Base-by-base conservation (phyloP, 2,888 invertebrate species). In the Xiphydria camelus region DNA sequence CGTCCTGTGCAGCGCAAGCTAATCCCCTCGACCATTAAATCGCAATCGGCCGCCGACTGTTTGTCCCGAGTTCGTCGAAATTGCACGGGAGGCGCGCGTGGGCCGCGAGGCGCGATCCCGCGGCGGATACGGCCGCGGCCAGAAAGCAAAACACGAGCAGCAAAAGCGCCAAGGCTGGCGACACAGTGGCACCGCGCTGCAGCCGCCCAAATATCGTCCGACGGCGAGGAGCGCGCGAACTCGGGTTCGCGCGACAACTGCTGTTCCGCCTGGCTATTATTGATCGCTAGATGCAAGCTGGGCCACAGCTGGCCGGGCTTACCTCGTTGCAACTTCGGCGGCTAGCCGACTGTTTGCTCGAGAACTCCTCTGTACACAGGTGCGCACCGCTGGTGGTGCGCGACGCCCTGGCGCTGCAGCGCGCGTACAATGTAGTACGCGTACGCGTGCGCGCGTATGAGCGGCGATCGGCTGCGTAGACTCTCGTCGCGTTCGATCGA, bases 161-260 rank as follows among this genome's bases (percentile, higher is more conserved):
- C 23, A 49, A 47, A 35, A 41, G 45, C 36, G 23, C 41, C 51
- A 53, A 52, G 45, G 32, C 41, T 48, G 51, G 49, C 59, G 59
- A 61, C 61, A 57, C 46, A 61, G 54, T 61, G 61, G 58, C 60
- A 58, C 61, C 61, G 49, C 25, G 4, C 45, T 49, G 52, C 50
- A 48, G 43, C 48, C 34, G 58, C 49, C 50, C 47, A 60, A 60
- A 51, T 60, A 55, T 60, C 37, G 59, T 52, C 57, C 46, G 6
- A 21, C 12, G 2, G 3, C 29, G 15, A 1, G 25, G 19, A 26
- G 29, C 38, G 37, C 41, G 43, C 42, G 50, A 36, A 29, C 41
- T 39, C 36, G 15, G 45, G 48, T 44, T 48, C 51, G 44, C 45
- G 41, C 26, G 36, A 49, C 37, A 40, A 37, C 56, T 46, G 47